These are phyloP conservation scores for Aphrophora alni DNA, from an alignment of 2,888 invertebrate genomes.

Conservation along the genomic window DNA sequence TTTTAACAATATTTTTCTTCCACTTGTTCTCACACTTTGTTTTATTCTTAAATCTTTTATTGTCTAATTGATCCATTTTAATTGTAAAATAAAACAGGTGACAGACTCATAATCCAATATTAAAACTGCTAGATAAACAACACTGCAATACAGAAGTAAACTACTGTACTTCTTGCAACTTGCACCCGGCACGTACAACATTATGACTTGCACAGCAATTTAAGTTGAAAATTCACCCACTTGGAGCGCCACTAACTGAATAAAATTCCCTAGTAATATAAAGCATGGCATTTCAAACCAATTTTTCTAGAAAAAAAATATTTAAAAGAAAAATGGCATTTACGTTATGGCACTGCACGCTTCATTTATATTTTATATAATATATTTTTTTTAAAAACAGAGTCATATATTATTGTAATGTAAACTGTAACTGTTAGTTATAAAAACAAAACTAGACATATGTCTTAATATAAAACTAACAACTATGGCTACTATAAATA, in stretches of 20 bases:
- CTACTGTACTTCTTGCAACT: neutral
- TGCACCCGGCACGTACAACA: neutral
- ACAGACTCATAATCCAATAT: neutral
- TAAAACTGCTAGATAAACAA: neutral
- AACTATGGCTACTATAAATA: no score
- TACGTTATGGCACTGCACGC: neutral
- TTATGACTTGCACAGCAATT: slow-evolving; percentile 18
- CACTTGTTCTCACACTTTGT: neutral
- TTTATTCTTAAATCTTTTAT: neutral
- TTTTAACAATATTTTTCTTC: neutral
- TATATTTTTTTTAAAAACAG: no score
- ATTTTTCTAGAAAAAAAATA: neutral
- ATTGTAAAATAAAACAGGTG: neutral
- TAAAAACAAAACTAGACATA: no score
- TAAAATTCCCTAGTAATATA: neutral
- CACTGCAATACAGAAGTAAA: neutral
- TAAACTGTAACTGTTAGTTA: no score
- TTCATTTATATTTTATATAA: neutral
- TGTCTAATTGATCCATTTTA: neutral
- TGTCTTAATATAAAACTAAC: no score
- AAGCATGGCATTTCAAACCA: neutral
- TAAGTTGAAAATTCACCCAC: neutral
- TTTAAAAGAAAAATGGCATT: neutral
- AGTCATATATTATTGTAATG: no score
- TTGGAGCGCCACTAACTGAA: slow-evolving; percentile 1